Evolutionary conservation across 2,113 vertebrate species (phyloP).

Genomic region (Tragelaphus strepsiceros): DNA sequence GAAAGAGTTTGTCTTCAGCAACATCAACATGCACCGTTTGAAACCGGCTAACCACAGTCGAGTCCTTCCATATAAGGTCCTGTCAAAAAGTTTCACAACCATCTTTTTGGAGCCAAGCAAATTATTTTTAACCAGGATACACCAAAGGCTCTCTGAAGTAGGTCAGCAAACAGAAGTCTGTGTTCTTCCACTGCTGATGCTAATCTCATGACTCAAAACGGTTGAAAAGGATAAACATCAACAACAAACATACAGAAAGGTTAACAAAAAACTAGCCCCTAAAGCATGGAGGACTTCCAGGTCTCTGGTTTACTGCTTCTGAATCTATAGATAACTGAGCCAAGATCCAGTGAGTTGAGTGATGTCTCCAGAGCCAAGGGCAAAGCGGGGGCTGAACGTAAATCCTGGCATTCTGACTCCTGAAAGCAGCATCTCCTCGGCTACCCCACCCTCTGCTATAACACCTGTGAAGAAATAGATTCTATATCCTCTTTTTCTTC

Average conservation of each 20-base stretch:
- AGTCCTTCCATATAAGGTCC: neutral
- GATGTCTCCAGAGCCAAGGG: rapidly evolving
- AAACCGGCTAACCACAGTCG: neutral
- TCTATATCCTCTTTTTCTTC: neutral
- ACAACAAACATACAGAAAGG: neutral
- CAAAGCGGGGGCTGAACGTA: neutral
- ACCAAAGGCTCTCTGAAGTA: neutral
- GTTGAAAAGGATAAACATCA: neutral
- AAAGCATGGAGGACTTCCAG: neutral
- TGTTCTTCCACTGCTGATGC: neutral
- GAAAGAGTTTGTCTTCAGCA: conserved; percentile 20
- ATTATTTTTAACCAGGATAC: conserved; percentile 32
- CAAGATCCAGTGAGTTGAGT: neutral
- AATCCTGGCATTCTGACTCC: neutral
- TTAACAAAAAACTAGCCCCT: neutral
- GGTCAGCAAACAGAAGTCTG: neutral
- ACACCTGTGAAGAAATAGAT: neutral
- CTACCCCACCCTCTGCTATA: neutral
- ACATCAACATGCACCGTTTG: neutral
- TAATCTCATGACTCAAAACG: neutral
- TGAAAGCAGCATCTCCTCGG: neutral
- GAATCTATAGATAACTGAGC: neutral
- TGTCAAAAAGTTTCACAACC: conserved; percentile 34
- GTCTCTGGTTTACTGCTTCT: neutral
- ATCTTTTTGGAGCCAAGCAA: conserved; percentile 15